Conservation (phyloP, 2,888 invertebrate genomes). For the Apodemia hepburni region DNA sequence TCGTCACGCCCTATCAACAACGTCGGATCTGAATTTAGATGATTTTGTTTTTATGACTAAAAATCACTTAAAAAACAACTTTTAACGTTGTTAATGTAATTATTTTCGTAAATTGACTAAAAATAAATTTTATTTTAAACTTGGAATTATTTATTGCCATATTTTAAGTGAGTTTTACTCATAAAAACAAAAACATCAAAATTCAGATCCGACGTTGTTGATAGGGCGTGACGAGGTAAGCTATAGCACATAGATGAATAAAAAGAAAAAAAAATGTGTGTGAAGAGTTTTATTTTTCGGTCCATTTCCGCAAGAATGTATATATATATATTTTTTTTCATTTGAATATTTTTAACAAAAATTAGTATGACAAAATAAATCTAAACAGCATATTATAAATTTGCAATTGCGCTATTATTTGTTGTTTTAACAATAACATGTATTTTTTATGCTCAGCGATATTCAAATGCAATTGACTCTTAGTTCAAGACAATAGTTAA, state of each 20-base stretch:
- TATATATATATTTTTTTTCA: slow-evolving; percentile 52
- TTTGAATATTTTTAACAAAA: slow-evolving; percentile 25
- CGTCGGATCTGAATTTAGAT: too few relatives aligned
- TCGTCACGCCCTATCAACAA: too few relatives aligned
- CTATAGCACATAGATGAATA: neutral
- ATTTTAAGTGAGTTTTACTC: too few relatives aligned
- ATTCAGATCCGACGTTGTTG: too few relatives aligned
- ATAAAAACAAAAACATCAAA: too few relatives aligned
- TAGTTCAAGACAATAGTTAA: slow-evolving; percentile 12
- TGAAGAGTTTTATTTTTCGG: slow-evolving; percentile 75
- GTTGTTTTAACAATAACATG: neutral
- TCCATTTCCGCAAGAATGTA: slow-evolving; percentile 56
- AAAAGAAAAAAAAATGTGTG: slow-evolving; percentile 40
- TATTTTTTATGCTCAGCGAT: neutral
- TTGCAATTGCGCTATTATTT: neutral
- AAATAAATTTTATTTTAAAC: too few relatives aligned
- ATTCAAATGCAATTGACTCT: slow-evolving; percentile 2
- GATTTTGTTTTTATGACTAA: too few relatives aligned
- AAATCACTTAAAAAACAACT: too few relatives aligned
- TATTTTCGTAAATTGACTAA: too few relatives aligned
- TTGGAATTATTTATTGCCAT: too few relatives aligned
- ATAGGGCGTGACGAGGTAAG: too few relatives aligned
- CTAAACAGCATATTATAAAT: neutral
- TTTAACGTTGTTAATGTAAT: too few relatives aligned
- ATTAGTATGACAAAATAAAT: slow-evolving; percentile 3